Percentiles rank a stretch among this genome's conserved stretches.
Evolutionary conservation across 2,113 vertebrate genomes (phyloP).

Genomic region (Platycercus adscitus): DNA sequence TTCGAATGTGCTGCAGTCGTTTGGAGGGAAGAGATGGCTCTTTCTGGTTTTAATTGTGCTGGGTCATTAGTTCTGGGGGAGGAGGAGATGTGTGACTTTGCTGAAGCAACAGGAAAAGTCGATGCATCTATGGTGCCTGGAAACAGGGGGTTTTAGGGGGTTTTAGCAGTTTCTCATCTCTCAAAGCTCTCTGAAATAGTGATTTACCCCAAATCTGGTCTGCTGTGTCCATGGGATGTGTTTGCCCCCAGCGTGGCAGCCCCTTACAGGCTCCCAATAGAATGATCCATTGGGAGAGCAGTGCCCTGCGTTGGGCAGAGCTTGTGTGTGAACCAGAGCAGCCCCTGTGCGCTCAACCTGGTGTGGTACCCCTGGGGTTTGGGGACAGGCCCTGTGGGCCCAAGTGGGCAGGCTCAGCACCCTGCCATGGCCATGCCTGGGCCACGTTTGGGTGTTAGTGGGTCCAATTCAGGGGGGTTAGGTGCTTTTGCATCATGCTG

Average conservation of each 20-base stretch:
- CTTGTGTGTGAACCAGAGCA: rapidly evolving
- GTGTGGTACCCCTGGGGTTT: not conserved
- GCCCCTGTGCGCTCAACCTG: no score
- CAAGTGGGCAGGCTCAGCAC: not conserved
- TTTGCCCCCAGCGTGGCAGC: not conserved
- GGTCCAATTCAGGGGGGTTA: not conserved
- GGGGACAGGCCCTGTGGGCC: not conserved
- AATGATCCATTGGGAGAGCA: rapidly evolving
- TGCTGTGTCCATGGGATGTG: not conserved
- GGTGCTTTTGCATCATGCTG: not conserved
- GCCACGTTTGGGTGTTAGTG: not conserved
- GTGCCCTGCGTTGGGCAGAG: not conserved
- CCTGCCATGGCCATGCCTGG: not conserved
- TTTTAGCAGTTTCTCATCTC: not conserved
- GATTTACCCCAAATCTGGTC: not conserved
- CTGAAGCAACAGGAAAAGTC: not conserved
- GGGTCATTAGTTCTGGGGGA: not conserved
- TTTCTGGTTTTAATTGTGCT: not conserved
- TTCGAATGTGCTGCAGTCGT: rapidly evolving
- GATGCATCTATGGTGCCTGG: not conserved
- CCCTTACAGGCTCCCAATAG: not conserved
- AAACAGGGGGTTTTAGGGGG: not conserved
- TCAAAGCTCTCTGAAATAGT: no score
- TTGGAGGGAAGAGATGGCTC: not conserved
- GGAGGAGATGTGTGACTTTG: not conserved